A percentile compares a stretch with the other conserved stretches of the same genome.
phyloP scores from a whole-genome alignment of 2,797 vertebrate species.

The Florisuga fusca region DNA sequence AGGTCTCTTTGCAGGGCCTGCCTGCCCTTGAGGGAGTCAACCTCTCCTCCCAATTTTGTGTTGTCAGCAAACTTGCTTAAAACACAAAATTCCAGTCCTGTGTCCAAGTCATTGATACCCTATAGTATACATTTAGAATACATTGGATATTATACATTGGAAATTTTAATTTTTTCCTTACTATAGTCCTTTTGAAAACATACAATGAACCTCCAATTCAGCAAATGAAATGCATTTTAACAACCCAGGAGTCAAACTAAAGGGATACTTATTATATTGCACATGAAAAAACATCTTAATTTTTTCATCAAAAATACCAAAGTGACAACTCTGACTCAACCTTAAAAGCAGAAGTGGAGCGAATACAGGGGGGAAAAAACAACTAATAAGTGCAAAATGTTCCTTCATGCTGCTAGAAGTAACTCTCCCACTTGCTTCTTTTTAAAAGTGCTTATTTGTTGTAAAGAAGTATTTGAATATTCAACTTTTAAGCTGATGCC shows the following conservation, averaged over 20 bases:
- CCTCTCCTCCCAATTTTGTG: no score
- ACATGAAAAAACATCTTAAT: neutral
- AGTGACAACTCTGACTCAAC: neutral
- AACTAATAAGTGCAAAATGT: neutral
- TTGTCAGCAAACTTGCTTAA: no score
- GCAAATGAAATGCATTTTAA: neutral
- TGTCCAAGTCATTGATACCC: no score
- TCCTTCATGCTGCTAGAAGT: neutral
- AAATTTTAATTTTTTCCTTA: slow-evolving; percentile 6
- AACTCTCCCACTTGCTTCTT: neutral
- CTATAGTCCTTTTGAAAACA: neutral
- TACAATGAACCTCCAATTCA: neutral
- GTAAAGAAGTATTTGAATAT: neutral
- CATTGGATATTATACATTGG: neutral
- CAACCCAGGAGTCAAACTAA: neutral
- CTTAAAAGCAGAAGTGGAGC: neutral
- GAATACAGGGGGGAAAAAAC: neutral
- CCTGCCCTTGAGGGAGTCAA: no score
- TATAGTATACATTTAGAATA: neutral
- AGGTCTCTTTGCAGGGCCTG: no score
- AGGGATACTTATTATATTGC: neutral
- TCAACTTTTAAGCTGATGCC: neutral
- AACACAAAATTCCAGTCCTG: no score
- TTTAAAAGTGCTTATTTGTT: neutral
- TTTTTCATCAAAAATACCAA: neutral